phyloP scores from a whole-genome alignment of 2,888 invertebrate genomes.

The Rhamphomyia laevipes region DNA sequence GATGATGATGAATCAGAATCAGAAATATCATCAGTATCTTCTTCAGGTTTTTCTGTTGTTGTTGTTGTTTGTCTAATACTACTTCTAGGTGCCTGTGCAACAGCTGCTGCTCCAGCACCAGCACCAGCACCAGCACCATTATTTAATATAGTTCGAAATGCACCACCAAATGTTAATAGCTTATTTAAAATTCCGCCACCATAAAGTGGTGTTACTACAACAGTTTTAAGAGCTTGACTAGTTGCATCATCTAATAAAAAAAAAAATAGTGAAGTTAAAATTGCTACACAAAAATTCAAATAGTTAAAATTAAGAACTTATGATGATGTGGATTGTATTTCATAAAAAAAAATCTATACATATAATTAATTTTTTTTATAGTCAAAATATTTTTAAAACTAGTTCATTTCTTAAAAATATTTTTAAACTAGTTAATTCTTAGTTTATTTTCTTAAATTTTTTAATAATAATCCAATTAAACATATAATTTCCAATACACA shows the following conservation, averaged over 20 bases:
- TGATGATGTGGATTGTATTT: too few relatives aligned
- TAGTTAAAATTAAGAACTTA: too few relatives aligned
- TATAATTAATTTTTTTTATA: too few relatives aligned
- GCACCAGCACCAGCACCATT: not conserved
- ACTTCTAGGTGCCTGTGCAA: not conserved
- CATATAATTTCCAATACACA: too few relatives aligned
- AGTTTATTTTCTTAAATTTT: too few relatives aligned
- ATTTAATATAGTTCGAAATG: not conserved
- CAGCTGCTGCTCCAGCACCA: not conserved
- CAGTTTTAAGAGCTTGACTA: not conserved
- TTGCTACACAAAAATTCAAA: too few relatives aligned
- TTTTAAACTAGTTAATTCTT: too few relatives aligned
- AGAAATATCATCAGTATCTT: not conserved
- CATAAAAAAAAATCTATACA: too few relatives aligned
- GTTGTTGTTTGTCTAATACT: not conserved
- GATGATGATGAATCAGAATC: not conserved
- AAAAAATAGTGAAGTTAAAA: not conserved
- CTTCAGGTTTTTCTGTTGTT: not conserved
- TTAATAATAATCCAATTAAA: too few relatives aligned
- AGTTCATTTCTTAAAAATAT: too few relatives aligned
- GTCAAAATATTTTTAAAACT: too few relatives aligned
- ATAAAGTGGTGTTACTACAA: not conserved
- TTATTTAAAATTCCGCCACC: not conserved
- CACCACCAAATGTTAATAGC: not conserved
- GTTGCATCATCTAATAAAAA: not conserved